Conservation (phyloP, 1,140 invertebrate genomes). For the Atopsyche davidsoni region DNA sequence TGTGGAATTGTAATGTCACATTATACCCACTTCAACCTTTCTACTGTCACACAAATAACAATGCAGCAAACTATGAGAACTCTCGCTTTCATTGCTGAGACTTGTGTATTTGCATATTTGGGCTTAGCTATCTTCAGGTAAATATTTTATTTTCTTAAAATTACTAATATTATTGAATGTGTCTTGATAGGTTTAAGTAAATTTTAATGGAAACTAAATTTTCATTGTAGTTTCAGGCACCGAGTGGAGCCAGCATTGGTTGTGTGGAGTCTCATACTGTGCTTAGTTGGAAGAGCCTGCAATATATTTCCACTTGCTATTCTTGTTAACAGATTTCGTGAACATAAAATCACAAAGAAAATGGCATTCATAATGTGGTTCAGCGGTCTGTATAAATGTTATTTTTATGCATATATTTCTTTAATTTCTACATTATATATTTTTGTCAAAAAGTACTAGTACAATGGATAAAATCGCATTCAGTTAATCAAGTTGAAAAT, state of each 20-base stretch:
- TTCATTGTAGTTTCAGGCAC: constrained; percentile 72
- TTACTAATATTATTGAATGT: neutral
- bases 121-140: constrained; percentile 88
- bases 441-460: no score
- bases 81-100: constrained; percentile 95
- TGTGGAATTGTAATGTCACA: constrained; percentile 99
- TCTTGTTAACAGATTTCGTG: constrained; percentile 91
- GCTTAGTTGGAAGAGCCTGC: constrained; percentile 86
- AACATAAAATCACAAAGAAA: constrained; percentile 95
- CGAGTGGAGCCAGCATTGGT: constrained; percentile 75
- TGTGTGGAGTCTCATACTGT: constrained; percentile 90
- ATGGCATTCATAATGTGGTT: constrained; percentile 99
- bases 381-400: constrained; percentile 62
- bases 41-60: constrained; percentile 97
- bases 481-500: no score
- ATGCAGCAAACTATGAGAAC: constrained; percentile 99
- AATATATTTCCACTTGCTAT: constrained; percentile 96
- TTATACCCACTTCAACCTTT: constrained; percentile 98
- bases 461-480: no score
- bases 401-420: no score
- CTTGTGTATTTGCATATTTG: constrained; percentile 98
- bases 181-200: constrained; percentile 2
- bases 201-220: neutral
- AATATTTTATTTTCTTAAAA: neutral
- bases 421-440: no score